Conservation (phyloP, 2,797 vertebrate genomes). For the Sebastes nivosus region DNA sequence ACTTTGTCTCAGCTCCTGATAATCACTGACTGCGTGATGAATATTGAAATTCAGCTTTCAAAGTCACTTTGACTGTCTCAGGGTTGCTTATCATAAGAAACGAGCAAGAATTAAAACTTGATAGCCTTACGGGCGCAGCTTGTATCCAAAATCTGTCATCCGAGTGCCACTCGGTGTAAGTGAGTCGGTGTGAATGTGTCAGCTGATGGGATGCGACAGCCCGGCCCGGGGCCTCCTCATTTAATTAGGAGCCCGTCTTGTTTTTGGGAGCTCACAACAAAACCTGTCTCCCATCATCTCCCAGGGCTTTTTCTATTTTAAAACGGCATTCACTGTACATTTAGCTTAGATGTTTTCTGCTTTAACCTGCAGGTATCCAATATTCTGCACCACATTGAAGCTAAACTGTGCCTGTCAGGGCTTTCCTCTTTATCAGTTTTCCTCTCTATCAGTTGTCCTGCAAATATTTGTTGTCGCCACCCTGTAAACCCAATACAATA, state of each 20-base stretch:
- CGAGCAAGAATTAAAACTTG: constrained; percentile 23
- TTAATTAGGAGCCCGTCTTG: constrained; percentile 55
- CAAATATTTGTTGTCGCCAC: constrained; percentile 18
- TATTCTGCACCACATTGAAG: background rate
- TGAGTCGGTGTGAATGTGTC: constrained; percentile 42
- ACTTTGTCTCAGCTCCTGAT: constrained; percentile 47
- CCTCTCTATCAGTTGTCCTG: background rate
- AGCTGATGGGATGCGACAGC: constrained; percentile 55
- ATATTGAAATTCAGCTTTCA: constrained; percentile 46
- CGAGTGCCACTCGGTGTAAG: constrained; percentile 38
- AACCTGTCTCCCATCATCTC: constrained; percentile 35
- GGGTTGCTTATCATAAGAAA: constrained; percentile 12
- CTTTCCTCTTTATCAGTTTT: background rate
- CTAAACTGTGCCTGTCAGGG: constrained; percentile 3
- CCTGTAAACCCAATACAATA: background rate
- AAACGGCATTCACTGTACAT: constrained; percentile 27
- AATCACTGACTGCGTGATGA: constrained; percentile 28
- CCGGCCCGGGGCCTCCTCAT: constrained; percentile 49
- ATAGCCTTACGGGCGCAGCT: constrained; percentile 22
- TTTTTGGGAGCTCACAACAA: constrained; percentile 41
- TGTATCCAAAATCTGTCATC: constrained; percentile 54
- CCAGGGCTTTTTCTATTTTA: constrained; percentile 26
- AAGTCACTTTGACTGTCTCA: constrained; percentile 55
- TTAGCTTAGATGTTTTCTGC: constrained; percentile 11
- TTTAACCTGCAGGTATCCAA: constrained; percentile 4